A percentile compares a stretch with the other conserved stretches of the same genome.
Conservation (phyloP, 1,140 invertebrate species). For the Psilanteris sp. region DNA sequence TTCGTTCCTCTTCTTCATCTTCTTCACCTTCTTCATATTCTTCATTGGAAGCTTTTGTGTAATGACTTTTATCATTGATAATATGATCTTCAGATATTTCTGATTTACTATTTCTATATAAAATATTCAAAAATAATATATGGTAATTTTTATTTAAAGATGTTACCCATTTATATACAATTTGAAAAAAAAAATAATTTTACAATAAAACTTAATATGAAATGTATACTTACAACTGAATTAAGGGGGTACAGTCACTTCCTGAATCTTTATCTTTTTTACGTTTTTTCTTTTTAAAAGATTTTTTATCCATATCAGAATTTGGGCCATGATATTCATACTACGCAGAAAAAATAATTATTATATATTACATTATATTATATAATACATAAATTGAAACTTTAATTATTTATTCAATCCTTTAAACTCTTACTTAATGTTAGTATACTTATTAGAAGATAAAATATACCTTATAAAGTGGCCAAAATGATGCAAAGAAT, state of each 20-base stretch:
- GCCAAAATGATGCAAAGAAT: constrained; percentile 99
- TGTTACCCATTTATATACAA: too few species aligned
- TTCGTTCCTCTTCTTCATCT: constrained; percentile 64
- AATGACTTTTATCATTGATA: constrained; percentile 54
- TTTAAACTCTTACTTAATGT: too few species aligned
- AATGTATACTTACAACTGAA: constrained; percentile 66
- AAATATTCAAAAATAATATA: too few species aligned
- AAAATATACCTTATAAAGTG: constrained; percentile 91
- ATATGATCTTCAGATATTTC: constrained; percentile 44
- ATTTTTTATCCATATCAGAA: constrained; percentile 80
- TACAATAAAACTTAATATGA: too few species aligned
- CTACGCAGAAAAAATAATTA: constrained; percentile 75
- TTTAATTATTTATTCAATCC: too few species aligned
- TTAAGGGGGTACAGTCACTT: constrained; percentile 80
- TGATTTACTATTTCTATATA: constrained; percentile 69
- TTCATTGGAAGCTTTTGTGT: constrained; percentile 59
- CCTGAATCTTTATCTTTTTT: constrained; percentile 89
- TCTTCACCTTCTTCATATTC: constrained; percentile 52
- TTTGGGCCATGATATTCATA: constrained; percentile 87
- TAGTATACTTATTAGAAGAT: too few species aligned
- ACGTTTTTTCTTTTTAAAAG: constrained; percentile 86
- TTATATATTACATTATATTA: too few species aligned
- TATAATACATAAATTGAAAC: too few species aligned
- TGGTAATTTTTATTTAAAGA: too few species aligned
- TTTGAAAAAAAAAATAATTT: too few species aligned